A percentile compares a stretch with the other conserved stretches of the same genome.
phyloP scores from a whole-genome alignment of 2,797 vertebrate genomes.

The Agapornis canus region DNA sequence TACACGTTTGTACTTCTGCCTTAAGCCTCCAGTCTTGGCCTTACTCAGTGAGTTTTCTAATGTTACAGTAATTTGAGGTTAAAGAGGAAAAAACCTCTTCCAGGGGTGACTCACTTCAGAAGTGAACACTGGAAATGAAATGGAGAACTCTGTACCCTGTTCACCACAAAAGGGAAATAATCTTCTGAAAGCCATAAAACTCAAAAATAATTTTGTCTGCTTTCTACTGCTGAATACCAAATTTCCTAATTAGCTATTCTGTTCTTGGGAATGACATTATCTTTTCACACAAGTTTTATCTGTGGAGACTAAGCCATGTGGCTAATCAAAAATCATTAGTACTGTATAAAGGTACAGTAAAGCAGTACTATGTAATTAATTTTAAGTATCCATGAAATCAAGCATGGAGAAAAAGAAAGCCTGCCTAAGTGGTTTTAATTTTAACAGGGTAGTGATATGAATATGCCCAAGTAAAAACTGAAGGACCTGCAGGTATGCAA shows the following conservation, averaged over 20 bases:
- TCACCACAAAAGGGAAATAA: slow-evolving; percentile 16
- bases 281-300: background rate
- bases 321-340: background rate
- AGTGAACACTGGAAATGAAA: background rate
- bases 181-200: background rate
- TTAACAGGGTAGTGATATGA: background rate
- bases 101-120: background rate
- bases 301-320: background rate
- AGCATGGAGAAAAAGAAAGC: background rate
- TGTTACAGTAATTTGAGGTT: background rate
- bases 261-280: background rate
- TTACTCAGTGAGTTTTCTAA: background rate
- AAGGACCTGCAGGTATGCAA: background rate
- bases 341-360: background rate
- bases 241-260: background rate
- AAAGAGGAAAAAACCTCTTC: background rate
- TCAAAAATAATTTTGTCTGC: background rate
- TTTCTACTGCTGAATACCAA: background rate
- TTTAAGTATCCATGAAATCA: background rate
- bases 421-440: background rate
- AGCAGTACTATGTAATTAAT: background rate
- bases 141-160: background rate
- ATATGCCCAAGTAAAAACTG: background rate
- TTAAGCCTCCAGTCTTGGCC: background rate
- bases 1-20: background rate